These are phyloP conservation scores for Oxyscelio sp. DNA, from an alignment of 2,888 invertebrate genomes.

Conservation along the genomic window DNA sequence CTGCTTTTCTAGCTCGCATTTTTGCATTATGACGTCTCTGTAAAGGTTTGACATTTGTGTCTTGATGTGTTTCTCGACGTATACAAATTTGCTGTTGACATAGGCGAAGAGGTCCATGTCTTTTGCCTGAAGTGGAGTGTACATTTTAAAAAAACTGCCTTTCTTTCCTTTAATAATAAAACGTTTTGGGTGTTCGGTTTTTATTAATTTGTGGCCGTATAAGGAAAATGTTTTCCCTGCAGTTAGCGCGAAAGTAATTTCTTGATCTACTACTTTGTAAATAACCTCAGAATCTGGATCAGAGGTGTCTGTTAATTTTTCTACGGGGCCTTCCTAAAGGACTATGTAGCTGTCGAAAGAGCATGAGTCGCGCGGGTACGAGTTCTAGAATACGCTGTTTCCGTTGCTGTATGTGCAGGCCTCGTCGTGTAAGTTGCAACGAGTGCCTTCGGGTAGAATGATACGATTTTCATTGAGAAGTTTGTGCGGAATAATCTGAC, in stretches of 20 bases:
- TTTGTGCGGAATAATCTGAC: background rate
- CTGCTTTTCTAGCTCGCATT: no score
- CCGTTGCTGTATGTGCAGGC: background rate
- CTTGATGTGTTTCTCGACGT: no score
- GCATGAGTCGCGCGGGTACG: background rate
- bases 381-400: background rate
- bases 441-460: background rate
- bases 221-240: no score
- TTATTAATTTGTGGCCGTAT: background rate
- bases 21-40: no score
- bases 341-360: constrained; percentile 3
- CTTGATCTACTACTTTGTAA: background rate
- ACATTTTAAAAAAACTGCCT: background rate
- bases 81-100: no score
- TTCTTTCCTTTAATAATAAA: background rate
- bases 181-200: background rate
- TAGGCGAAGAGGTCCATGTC: no score
- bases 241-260: no score
- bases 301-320: background rate
- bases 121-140: no score
- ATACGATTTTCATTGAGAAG: background rate
- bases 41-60: no score
- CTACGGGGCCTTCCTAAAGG: no score
- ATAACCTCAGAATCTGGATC: background rate
- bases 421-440: background rate